Evolutionary conservation across 2,797 vertebrate genomes (phyloP).

Genomic region (Leucoraja ocellata): DNA sequence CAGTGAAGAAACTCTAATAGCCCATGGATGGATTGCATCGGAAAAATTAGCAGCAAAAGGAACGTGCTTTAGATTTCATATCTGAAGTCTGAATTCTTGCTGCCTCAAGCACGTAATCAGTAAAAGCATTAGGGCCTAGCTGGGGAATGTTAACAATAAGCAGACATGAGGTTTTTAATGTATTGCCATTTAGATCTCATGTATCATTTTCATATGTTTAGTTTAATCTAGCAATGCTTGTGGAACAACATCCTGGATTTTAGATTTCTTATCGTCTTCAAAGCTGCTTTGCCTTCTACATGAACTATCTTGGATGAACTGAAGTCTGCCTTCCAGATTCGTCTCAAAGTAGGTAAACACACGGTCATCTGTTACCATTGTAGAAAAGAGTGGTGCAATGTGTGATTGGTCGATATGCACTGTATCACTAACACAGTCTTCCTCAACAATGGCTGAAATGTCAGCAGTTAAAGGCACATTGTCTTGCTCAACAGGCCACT

Average conservation of each 20-base stretch:
- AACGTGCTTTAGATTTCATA: not conserved
- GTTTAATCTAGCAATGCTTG: not conserved
- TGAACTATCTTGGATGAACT: too few species aligned
- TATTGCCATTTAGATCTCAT: not conserved
- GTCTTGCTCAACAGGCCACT: not conserved
- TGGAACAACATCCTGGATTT: too few species aligned
- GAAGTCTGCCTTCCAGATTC: too few species aligned
- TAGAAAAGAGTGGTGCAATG: too few species aligned
- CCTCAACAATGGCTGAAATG: too few species aligned
- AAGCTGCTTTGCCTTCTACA: too few species aligned
- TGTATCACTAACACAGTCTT: too few species aligned
- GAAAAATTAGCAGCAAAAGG: not conserved
- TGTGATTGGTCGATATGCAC: too few species aligned
- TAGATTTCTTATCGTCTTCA: too few species aligned
- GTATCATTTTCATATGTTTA: conserved; percentile 2
- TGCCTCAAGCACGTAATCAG: not conserved
- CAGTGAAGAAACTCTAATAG: not conserved
- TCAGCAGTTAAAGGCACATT: too few species aligned
- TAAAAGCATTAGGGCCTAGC: not conserved
- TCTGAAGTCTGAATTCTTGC: not conserved
- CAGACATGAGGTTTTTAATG: not conserved
- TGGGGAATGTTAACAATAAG: conserved; percentile 18
- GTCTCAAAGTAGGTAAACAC: too few species aligned
- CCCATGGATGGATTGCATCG: not conserved
- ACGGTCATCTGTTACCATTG: too few species aligned